A percentile compares a stretch with the other conserved stretches of the same genome.
Conservation (phyloP, 2,888 invertebrate species). For the Macrophya alboannulata region DNA sequence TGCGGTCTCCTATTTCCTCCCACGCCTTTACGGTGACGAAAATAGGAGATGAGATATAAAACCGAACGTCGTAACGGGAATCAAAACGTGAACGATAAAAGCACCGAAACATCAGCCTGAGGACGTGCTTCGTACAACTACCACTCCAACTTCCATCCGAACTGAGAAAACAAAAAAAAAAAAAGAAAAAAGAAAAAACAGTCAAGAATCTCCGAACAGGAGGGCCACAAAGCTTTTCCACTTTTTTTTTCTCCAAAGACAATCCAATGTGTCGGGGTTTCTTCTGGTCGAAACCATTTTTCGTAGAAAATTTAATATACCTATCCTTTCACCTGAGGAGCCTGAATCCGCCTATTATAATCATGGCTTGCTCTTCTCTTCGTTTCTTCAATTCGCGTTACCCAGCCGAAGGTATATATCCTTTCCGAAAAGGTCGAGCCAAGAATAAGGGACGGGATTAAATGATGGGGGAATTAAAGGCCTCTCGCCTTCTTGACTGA, state of each 20-base stretch:
- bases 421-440: not conserved
- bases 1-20: slow-evolving; percentile 17
- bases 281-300: not conserved
- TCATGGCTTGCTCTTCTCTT: not conserved
- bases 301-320: not conserved
- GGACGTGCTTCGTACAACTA: slow-evolving; percentile 42
- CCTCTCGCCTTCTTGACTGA: slow-evolving; percentile 44
- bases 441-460: not conserved
- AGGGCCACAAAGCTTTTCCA: slow-evolving; percentile 24
- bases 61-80: slow-evolving; percentile 36
- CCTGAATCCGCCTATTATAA: not conserved
- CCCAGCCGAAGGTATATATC: not conserved
- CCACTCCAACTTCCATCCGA: slow-evolving; percentile 15
- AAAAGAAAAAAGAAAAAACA: not conserved
- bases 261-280: not conserved
- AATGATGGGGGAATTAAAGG: slow-evolving; percentile 31
- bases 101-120: slow-evolving; percentile 41
- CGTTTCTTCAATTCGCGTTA: not conserved
- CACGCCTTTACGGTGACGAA: slow-evolving; percentile 1
- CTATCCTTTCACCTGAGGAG: not conserved
- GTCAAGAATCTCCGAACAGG: not conserved
- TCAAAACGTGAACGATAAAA: slow-evolving; percentile 49
- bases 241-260: not conserved
- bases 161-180: not conserved
- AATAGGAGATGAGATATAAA: not conserved